A percentile compares a stretch with the other conserved stretches of the same genome.
phyloP scores from a whole-genome alignment of 2,113 vertebrate genomes.

The Panurus biarmicus region DNA sequence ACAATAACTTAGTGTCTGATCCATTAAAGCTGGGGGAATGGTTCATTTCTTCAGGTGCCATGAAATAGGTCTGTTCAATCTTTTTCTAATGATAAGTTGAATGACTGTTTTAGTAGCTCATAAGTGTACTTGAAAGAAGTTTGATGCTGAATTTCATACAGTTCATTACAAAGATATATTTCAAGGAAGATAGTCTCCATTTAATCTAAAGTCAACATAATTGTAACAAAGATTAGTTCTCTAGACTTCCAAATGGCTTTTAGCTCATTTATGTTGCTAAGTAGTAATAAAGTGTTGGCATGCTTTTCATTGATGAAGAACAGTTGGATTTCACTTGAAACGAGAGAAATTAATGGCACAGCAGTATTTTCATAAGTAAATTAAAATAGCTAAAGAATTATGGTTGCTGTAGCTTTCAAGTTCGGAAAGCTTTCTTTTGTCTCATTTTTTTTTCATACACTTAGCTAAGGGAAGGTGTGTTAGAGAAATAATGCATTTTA shows the following conservation, averaged over 20 bases:
- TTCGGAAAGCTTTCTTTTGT: neutral
- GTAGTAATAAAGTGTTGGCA: neutral
- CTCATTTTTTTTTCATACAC: rapidly evolving
- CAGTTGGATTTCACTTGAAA: neutral
- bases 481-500: neutral
- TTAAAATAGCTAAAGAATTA: neutral
- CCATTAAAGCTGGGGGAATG: neutral
- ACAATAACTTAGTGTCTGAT: neutral
- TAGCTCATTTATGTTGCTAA: neutral
- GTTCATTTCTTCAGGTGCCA: neutral
- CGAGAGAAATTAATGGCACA: neutral
- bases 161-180: neutral
- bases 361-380: neutral
- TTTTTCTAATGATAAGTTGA: neutral
- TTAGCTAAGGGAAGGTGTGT: neutral
- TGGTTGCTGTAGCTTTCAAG: neutral
- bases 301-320: neutral
- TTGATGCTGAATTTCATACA: neutral
- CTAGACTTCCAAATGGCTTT: neutral
- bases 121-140: neutral
- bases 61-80: neutral
- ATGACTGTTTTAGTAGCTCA: neutral
- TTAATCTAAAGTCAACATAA: neutral
- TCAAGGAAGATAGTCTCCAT: neutral
- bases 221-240: neutral